These are phyloP conservation scores for Aphelenchoides bicaudatus DNA, from an alignment of 2,888 invertebrate species.

Conservation along the genomic window DNA sequence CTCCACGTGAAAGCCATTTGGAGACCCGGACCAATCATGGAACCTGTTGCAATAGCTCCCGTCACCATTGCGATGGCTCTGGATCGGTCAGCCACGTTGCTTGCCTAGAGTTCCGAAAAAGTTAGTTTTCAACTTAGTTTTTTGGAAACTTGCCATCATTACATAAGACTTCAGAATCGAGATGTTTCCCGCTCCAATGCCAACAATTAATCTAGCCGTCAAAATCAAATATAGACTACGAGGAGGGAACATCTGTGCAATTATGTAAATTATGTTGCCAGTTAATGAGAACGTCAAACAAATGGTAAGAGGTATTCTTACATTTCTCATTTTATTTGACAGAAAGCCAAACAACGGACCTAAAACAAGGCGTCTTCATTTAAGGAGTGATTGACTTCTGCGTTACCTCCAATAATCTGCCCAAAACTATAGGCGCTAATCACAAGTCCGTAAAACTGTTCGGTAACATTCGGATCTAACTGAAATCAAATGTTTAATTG, in stretches of 20 bases:
- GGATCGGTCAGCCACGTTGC: no score
- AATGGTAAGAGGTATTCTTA: constrained; percentile 56
- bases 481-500: constrained; percentile 5
- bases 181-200: constrained; percentile 14
- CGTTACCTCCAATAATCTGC: constrained; percentile 26
- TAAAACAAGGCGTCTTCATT: no score
- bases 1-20: background rate
- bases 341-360: constrained; percentile 37
- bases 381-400: no score
- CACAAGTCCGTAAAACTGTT: constrained; percentile 35
- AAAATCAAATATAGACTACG: constrained; percentile 13
- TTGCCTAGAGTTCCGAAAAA: no score
- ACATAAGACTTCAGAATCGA: constrained; percentile 1
- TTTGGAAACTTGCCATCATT: background rate
- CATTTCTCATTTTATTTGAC: constrained; percentile 47
- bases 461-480: constrained; percentile 22
- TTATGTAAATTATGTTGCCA: constrained; percentile 57
- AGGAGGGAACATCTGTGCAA: constrained; percentile 27
- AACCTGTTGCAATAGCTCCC: constrained; percentile 61
- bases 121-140: no score
- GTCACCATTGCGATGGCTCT: constrained; percentile 61
- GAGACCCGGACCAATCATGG: constrained; percentile 54
- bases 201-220: constrained; percentile 18
- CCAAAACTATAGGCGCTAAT: constrained; percentile 37
- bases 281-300: constrained; percentile 34